Evolutionary conservation across 2,888 invertebrate genomes (phyloP).

Genomic region (Unio delphinus): DNA sequence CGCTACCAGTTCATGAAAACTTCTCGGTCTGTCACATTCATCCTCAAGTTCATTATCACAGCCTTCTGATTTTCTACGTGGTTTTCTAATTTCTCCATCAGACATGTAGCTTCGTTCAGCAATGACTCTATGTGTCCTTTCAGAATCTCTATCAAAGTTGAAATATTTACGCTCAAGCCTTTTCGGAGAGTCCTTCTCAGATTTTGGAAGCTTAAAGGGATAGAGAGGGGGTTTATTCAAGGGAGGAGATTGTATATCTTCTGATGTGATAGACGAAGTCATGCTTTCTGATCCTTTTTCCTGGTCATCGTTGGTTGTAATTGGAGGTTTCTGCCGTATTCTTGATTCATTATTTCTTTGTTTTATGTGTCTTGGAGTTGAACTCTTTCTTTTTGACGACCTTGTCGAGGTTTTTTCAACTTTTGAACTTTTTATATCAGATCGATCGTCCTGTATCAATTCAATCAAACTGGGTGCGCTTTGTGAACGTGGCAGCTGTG

Average conservation of each 20-base stretch:
- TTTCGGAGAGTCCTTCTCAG: slow-evolving; percentile 13
- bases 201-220: slow-evolving; percentile 25
- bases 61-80: no score
- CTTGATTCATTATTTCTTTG: slow-evolving; percentile 36
- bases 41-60: slow-evolving; percentile 22
- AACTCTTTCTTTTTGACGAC: slow-evolving; percentile 14
- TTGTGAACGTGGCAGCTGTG: slow-evolving; percentile 49
- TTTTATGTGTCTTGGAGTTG: slow-evolving; percentile 48
- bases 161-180: no score
- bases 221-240: slow-evolving; percentile 46
- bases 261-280: slow-evolving; percentile 12
- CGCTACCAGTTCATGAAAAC: slow-evolving; percentile 62
- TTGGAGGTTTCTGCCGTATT: no score
- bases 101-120: no score
- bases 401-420: slow-evolving; percentile 14
- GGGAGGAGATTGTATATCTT: slow-evolving; percentile 28
- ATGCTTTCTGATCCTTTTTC: not conserved
- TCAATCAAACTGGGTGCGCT: slow-evolving; percentile 63
- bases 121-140: no score
- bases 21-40: slow-evolving; percentile 48
- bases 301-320: no score
- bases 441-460: slow-evolving; percentile 18
- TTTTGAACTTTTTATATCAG: slow-evolving; percentile 13
- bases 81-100: no score
- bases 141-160: no score